Percentiles rank a stretch among this genome's conserved stretches.
Conservation (phyloP, 1,140 invertebrate genomes). For the Nephila pilipes region DNA sequence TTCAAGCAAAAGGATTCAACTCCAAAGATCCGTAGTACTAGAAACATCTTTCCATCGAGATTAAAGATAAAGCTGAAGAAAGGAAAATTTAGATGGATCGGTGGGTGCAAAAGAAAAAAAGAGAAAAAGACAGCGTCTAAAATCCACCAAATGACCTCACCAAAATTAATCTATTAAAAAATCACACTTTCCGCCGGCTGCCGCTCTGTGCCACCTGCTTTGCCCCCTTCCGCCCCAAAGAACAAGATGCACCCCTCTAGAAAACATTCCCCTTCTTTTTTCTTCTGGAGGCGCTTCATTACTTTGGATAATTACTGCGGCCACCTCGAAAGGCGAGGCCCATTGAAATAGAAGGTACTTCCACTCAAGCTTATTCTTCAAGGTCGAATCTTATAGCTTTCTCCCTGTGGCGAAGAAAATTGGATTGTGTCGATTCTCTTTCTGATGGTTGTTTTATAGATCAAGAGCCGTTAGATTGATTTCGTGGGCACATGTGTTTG, state of each 20-base stretch:
- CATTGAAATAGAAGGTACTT: background rate
- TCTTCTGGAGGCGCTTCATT: slow-evolving; percentile 55
- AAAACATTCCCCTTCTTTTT: background rate
- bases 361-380: background rate
- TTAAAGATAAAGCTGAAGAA: background rate
- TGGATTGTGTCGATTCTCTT: slow-evolving; percentile 20
- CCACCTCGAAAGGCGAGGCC: background rate
- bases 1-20: too few species aligned
- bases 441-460: slow-evolving; percentile 7
- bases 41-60: background rate
- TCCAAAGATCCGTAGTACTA: too few species aligned
- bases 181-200: background rate
- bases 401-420: slow-evolving; percentile 1
- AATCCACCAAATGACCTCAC: background rate
- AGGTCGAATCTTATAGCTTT: slow-evolving; percentile 8
- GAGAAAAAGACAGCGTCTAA: background rate
- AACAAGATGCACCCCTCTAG: background rate
- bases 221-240: background rate
- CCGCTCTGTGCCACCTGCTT: background rate
- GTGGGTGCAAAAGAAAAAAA: background rate
- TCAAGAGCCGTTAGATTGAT: slow-evolving; percentile 57
- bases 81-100: background rate
- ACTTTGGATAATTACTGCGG: slow-evolving; percentile 40
- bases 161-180: slow-evolving; percentile 15
- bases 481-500: slow-evolving; percentile 7